Evolutionary conservation across 1,140 invertebrate genomes (phyloP).

Genomic region (Sogatella furcifera): DNA sequence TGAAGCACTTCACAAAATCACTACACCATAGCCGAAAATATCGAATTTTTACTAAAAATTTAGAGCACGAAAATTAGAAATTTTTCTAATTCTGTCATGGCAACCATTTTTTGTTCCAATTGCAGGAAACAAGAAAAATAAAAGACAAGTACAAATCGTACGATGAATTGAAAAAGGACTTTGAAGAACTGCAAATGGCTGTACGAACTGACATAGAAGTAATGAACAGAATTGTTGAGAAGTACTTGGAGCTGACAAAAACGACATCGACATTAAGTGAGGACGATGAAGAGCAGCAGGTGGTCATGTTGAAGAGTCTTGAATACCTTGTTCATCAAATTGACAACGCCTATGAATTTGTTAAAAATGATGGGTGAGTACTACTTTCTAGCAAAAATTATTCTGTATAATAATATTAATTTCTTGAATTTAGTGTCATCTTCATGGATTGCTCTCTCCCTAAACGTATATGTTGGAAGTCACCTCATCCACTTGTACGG

Average conservation of each 20-base stretch:
- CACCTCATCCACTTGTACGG: no score
- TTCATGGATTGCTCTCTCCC: no score
- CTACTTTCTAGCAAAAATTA: no score
- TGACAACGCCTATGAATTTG: constrained; percentile 63
- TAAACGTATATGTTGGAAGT: no score
- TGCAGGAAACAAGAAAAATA: constrained; percentile 14
- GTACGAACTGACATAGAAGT: constrained; percentile 58
- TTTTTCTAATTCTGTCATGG: no score
- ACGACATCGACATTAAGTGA: neutral
- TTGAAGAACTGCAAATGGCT: constrained; percentile 45
- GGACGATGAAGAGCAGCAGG: constrained; percentile 31
- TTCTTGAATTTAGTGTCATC: no score
- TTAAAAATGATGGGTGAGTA: constrained; percentile 46
- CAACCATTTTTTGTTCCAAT: neutral
- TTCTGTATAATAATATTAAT: no score
- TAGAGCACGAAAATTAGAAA: no score
- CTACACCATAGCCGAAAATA: no score
- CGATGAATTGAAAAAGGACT: constrained; percentile 54
- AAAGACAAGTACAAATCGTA: constrained; percentile 43
- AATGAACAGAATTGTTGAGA: constrained; percentile 43
- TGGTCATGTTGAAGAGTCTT: constrained; percentile 49
- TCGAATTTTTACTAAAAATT: no score
- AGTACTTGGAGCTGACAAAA: constrained; percentile 36
- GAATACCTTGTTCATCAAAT: constrained; percentile 66
- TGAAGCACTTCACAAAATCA: no score